Conservation (phyloP, 2,113 vertebrate genomes). For the Triplophysa rosa region DNA sequence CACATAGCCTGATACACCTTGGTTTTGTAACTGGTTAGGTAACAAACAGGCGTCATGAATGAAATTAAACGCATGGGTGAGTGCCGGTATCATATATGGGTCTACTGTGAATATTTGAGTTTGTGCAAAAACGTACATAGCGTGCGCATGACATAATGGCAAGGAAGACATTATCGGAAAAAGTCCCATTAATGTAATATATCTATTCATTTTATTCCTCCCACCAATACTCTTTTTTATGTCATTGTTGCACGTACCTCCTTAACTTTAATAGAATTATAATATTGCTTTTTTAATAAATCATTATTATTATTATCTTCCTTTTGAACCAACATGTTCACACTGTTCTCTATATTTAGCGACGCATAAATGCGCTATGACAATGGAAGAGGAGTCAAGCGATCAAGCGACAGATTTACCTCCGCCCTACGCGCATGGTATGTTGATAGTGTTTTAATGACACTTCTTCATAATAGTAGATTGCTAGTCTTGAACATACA, state of each 20-base stretch:
- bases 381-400: constrained; percentile 39
- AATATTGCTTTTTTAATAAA: neutral
- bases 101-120: neutral
- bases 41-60: neutral
- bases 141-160: neutral
- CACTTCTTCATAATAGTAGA: neutral
- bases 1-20: neutral
- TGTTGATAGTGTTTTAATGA: neutral
- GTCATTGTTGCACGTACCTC: neutral
- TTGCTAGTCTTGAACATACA: neutral
- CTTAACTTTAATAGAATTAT: neutral
- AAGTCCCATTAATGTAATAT: neutral
- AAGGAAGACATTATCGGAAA: neutral
- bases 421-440: constrained; percentile 32
- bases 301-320: too few relatives aligned
- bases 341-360: neutral
- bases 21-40: neutral
- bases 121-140: neutral
- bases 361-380: neutral
- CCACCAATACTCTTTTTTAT: neutral
- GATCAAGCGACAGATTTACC: neutral
- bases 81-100: neutral
- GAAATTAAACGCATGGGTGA: neutral
- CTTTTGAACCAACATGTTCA: neutral
- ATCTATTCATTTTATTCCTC: neutral